phyloP scores from a whole-genome alignment of 2,797 vertebrate species.

The Halcyon badia region DNA sequence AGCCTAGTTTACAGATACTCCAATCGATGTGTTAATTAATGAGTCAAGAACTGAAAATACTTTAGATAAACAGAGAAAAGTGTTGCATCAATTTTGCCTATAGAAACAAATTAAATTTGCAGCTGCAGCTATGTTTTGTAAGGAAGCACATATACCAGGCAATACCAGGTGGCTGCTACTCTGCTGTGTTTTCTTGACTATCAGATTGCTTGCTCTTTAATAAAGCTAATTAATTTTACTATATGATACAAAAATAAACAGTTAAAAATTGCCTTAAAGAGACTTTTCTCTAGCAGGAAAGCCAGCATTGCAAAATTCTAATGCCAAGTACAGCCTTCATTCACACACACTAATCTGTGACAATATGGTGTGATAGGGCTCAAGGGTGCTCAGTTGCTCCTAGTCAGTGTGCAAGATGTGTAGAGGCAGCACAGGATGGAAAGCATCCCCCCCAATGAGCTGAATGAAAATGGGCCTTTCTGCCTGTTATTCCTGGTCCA shows the following conservation, averaged over 20 bases:
- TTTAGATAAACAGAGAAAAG: constrained; percentile 34
- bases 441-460: neutral
- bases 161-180: constrained; percentile 36
- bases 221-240: constrained; percentile 54
- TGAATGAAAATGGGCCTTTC: neutral
- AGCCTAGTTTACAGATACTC: neutral
- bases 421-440: neutral
- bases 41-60: constrained; percentile 35
- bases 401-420: neutral
- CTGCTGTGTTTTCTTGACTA: constrained; percentile 21
- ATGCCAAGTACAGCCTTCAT: neutral
- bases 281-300: neutral
- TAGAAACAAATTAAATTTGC: constrained; percentile 29
- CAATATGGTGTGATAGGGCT: neutral
- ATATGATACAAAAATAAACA: constrained; percentile 34
- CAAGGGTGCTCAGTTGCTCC: neutral
- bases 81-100: constrained; percentile 26
- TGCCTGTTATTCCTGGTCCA: neutral
- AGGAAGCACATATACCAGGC: neutral
- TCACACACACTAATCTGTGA: neutral
- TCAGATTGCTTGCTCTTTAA: constrained; percentile 29
- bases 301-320: neutral
- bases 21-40: constrained; percentile 29
- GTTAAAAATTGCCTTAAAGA: neutral
- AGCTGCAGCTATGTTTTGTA: constrained; percentile 37